Base-by-base conservation (phyloP, 1,140 invertebrate genomes). In the Eupeodes corollae region DNA sequence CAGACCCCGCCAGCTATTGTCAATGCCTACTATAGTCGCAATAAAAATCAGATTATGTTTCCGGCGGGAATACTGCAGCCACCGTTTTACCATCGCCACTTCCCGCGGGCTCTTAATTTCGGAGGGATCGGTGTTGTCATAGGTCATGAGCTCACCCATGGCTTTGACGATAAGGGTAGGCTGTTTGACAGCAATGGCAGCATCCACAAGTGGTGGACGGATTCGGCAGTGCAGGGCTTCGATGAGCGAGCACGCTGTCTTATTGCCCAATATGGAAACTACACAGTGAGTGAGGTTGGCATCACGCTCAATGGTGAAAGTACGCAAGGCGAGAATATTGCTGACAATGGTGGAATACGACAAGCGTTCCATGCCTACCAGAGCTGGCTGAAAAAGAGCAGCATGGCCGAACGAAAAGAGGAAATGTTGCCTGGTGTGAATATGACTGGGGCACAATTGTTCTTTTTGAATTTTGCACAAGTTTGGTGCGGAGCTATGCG, bases 171-270 rank as follows among this genome's bases (percentile, higher is more conserved):
- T 67, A 87, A 94, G 75, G 93, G 91, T 70, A 59, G 79, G 2
- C 84, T 91, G 61, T 96, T 91, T 64, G 91, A 97, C 61, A 85
- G 86, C 43, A 70, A 88, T 55, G 96, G 96, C 0, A 98, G 98
- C 69, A 70, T 98, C 43, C 82, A 93, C 58, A 85, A 91, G 47
- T 99, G 96, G 96, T 99, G 95, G 96, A 89, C 95, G 52, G 86
- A 91, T 54, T 79, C 79, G 1, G 97, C 94, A 0, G 91, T 93
- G 46, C 77, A 77, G 0, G 81, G 76, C 31, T 99, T 98, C 61
- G 86, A 91, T 54, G 73, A 84, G 16, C 77, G 86, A 47, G 83
- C 91, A 0, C 77, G 92, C 51, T 99, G 96, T 61, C 85, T 98
- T 49, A 80, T 88, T n/a, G 78, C 93, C 41, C 95, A 99, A 65